Percentiles rank a stretch among this genome's conserved stretches.
phyloP scores from a whole-genome alignment of 2,113 vertebrate species.

The Oncorhynchus mykiss region DNA sequence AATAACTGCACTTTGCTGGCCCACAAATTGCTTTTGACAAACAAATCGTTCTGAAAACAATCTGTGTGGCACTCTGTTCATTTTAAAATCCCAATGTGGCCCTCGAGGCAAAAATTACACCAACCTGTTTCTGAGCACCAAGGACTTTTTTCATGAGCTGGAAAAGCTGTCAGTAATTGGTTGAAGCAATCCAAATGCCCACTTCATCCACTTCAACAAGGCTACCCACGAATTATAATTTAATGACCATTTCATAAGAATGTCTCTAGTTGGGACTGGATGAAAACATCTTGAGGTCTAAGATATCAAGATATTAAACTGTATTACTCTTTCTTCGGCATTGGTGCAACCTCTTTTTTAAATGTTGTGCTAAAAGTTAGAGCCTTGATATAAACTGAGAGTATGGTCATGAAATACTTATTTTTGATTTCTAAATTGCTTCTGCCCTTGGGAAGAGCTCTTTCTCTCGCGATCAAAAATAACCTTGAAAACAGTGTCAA shows the following conservation, averaged over 20 bases:
- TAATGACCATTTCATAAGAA: slow-evolving; percentile 11
- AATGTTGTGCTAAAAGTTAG: too few relatives aligned
- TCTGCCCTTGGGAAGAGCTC: not conserved
- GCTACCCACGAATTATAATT: not conserved
- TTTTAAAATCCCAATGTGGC: too few relatives aligned
- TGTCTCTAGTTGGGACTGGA: not conserved
- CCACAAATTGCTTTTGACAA: not conserved
- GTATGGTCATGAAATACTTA: too few relatives aligned
- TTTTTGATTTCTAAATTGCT: not conserved
- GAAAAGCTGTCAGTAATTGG: slow-evolving; percentile 14
- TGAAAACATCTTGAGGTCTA: slow-evolving; percentile 5
- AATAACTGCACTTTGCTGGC: too few relatives aligned
- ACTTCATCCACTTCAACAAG: not conserved
- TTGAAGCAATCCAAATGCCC: not conserved
- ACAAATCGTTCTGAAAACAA: too few relatives aligned
- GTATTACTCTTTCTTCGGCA: too few relatives aligned
- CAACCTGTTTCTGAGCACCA: not conserved
- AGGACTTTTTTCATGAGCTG: not conserved
- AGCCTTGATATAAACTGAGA: too few relatives aligned
- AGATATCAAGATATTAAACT: slow-evolving; percentile 5
- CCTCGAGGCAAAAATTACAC: not conserved
- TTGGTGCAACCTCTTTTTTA: too few relatives aligned
- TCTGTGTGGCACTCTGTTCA: too few relatives aligned
- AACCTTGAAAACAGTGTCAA: not conserved
- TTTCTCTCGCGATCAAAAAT: not conserved